Evolutionary conservation across 2,888 invertebrate species (phyloP).

Genomic region (Andrena minutula): DNA sequence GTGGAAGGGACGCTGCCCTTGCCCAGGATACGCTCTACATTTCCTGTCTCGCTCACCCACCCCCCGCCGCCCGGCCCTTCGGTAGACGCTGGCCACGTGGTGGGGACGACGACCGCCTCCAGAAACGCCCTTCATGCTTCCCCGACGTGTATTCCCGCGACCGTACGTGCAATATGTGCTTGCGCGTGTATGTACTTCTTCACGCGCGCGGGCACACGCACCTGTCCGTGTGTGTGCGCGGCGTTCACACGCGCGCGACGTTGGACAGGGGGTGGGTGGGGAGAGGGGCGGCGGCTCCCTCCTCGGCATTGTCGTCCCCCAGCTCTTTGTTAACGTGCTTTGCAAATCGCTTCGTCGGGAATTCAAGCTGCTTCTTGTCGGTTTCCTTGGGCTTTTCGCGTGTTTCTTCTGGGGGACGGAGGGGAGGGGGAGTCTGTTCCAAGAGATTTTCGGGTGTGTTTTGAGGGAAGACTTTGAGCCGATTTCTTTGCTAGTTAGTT

Average conservation of each 20-base stretch:
- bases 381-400: conserved; percentile 2
- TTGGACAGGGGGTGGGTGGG: neutral
- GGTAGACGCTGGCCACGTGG: conserved; percentile 54
- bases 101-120: conserved; percentile 83
- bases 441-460: neutral
- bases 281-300: conserved; percentile 10
- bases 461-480: neutral
- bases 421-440: neutral
- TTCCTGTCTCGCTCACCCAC: conserved; percentile 48
- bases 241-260: conserved; percentile 20
- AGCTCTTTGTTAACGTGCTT: conserved; percentile 55
- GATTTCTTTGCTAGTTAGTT: no score
- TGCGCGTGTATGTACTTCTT: conserved; percentile 55
- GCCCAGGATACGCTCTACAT: conserved; percentile 59
- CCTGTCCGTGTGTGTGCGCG: neutral
- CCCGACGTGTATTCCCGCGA: conserved; percentile 65
- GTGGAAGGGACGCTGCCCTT: conserved; percentile 67
- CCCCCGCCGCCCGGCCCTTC: conserved; percentile 30
- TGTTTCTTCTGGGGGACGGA: neutral
- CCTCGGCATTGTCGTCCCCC: conserved; percentile 40
- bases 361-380: conserved; percentile 20
- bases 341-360: conserved; percentile 44
- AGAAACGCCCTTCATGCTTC: conserved; percentile 83
- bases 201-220: conserved; percentile 6
- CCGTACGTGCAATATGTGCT: conserved; percentile 63